Evolutionary conservation across 2,888 invertebrate genomes (phyloP), one percentile per base, ranked within the genome.

Genomic region (Xanthorhoe spadicearia): DNA sequence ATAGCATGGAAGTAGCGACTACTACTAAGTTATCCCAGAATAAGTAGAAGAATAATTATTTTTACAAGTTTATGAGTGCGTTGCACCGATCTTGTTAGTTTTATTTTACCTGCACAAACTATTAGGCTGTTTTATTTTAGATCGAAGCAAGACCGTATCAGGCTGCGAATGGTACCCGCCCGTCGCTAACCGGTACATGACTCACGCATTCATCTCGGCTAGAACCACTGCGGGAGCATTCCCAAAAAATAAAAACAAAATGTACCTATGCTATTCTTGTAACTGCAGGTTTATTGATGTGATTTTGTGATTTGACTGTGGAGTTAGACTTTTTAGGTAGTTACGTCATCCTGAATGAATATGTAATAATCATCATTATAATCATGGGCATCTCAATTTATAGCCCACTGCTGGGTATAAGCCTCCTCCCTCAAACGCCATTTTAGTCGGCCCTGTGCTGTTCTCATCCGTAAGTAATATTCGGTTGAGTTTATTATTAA

Each of bases 181-280:
- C 43, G 43, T 49, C 46, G 52, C 52, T 61, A 69, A 73, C 71
- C 71, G 71, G 72, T 71, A 66, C 51, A 57, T 71, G 73, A 73
- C 63, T 73, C 73, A 73, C 38, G 60, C 67, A 64, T 66, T 60
- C 64, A 61, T 56, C 60, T 64, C 70, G 13, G 35, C 60, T 66
- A 65, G 65, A 60, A 57, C 52, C 69, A 57, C 62, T 53, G 70
- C 70, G 67, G 66, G 70, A 70, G 64, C 67, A 61, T 64, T 64
- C 65, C 67, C 59, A 65, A 70, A 70, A 63, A 64, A 67, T 38
- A 63, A 61, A 69, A 59, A 23, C 43, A 60, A 66, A 57, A 56
- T 48, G 7, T 56, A 63, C 58, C n/a, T n/a, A n/a, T 53, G 38
- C 59, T 64, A 66, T 43, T 61, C 52, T 66, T 55, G 60, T 55